Percentiles rank a stretch among this genome's conserved stretches.
Conservation (phyloP, 2,113 vertebrate species). For the Tricholaema leucomelas region DNA sequence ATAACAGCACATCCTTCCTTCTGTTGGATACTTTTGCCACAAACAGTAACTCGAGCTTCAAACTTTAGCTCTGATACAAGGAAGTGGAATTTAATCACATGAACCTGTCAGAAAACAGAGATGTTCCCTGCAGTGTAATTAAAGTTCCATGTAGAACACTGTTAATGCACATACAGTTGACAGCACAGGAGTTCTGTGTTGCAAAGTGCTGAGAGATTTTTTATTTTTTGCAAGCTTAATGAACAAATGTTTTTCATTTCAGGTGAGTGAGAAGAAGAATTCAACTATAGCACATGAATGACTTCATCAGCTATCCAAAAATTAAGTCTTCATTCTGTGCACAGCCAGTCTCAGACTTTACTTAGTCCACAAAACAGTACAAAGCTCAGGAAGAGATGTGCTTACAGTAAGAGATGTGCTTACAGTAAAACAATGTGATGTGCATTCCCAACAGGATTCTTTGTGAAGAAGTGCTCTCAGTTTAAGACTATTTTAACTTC, state of each 20-base stretch:
- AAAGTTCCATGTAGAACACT: background rate
- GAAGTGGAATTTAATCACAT: background rate
- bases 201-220: conserved; percentile 20
- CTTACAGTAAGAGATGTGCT: background rate
- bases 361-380: background rate
- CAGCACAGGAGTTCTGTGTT: background rate
- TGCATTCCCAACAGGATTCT: background rate
- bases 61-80: background rate
- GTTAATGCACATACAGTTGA: background rate
- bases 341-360: background rate
- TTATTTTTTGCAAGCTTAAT: conserved; percentile 31
- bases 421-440: background rate
- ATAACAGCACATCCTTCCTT: background rate
- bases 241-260: conserved; percentile 57
- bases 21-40: background rate
- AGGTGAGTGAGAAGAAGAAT: conserved; percentile 55
- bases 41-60: background rate
- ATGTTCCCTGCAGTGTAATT: background rate
- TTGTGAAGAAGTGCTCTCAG: background rate
- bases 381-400: background rate
- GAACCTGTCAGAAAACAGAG: background rate
- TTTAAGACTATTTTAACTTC: background rate
- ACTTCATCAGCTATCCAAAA: conserved; percentile 39
- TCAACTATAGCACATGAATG: conserved; percentile 42
- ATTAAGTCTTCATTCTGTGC: conserved; percentile 54